Evolutionary conservation across 2,797 vertebrate species (phyloP), one percentile per base, ranked within the genome.

Genomic region (Acipenser ruthenus): DNA sequence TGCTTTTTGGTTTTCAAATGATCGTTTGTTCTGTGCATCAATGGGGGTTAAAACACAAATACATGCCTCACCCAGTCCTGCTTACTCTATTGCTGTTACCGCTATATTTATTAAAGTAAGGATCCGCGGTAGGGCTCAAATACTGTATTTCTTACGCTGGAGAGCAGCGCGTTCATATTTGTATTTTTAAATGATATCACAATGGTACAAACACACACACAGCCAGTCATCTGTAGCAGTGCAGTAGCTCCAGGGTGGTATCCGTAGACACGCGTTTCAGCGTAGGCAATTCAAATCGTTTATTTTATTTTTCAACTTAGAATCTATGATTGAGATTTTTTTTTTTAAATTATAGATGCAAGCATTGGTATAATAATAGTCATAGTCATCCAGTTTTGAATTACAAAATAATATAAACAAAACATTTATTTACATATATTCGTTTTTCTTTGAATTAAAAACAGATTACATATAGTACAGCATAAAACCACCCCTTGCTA

Each of bases 261-360:
- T 1, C 23, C 0, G 23, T 3, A 37, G 23, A 37, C 2, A 50
- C 13, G 49, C 59, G 63, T 10, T 50, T 10, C 7, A 82, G 79
- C 77, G 71, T 80, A 74, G 78, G 71, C 71, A 70, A 72, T 80
- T 77, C 47, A 63, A 62, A 66, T 9, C 47, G n/a, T 18, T 60
- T 58, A 12, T 1, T 8, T 1, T 18, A 18, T 18, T n/a, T 4
- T 53, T 51, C 12, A 56, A 12, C 50, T 47, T 58, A 12, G 51
- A 6, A 13, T 13, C 52, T 9, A 1, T 15, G 49, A 18, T 18
- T 18, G 15, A 18, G 15, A 18, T 18, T 18, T 18, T 18, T 1
- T 18, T 18, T 18, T 18, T 18, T n/a, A n/a, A 18, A 18, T 18
- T 18, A 18, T 18, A 18, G 15, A 18, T 18, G 15, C 15, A 18